These are phyloP conservation scores for Cheilosia grossa DNA, from an alignment of 2,888 invertebrate species.

Conservation along the genomic window DNA sequence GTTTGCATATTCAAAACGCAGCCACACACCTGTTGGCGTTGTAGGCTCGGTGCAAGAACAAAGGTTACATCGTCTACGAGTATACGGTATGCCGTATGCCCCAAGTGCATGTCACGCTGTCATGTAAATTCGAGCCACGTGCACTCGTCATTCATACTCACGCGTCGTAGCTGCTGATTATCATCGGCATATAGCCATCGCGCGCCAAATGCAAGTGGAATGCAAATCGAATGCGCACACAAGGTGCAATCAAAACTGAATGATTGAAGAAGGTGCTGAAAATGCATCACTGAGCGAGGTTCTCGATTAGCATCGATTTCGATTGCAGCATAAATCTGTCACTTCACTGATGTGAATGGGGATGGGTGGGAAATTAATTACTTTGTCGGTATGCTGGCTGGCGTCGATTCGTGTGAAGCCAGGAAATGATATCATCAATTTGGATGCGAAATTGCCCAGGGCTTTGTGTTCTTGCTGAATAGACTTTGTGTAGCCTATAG, in stretches of 20 bases:
- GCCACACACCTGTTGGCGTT: constrained; percentile 60
- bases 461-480: constrained; percentile 55
- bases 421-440: constrained; percentile 73
- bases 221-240: constrained; percentile 63
- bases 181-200: constrained; percentile 13
- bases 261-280: constrained; percentile 66
- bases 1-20: constrained; percentile 17
- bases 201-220: constrained; percentile 50
- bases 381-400: constrained; percentile 42
- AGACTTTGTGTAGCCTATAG: constrained; percentile 18
- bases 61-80: constrained; percentile 40
- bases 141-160: constrained; percentile 26
- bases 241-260: constrained; percentile 67
- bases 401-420: constrained; percentile 58
- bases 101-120: constrained; percentile 19
- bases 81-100: neutral
- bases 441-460: constrained; percentile 52
- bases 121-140: constrained; percentile 58
- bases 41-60: constrained; percentile 45
- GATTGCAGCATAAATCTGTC: constrained; percentile 61
- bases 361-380: constrained; percentile 68
- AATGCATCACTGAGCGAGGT: constrained; percentile 54
- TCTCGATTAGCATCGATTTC: constrained; percentile 67
- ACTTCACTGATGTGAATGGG: constrained; percentile 16
- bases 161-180: constrained; percentile 33